phyloP scores from a whole-genome alignment of 1,140 invertebrate species.

The Adoxophyes honmai region DNA sequence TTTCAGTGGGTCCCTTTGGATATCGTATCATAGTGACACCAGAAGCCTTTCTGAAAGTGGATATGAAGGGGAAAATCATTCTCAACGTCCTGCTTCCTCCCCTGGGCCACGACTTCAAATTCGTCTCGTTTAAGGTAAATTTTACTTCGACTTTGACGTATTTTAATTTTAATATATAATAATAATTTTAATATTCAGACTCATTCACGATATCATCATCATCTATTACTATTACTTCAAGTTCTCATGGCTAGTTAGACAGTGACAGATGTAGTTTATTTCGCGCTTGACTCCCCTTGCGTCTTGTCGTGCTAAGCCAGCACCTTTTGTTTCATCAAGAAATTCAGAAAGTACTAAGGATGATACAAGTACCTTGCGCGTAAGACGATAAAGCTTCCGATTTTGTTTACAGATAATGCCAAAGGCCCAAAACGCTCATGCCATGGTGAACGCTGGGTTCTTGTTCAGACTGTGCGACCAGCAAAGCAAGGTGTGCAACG shows the following conservation, averaged over 20 bases:
- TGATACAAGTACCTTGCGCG: no score
- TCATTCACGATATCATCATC: no score
- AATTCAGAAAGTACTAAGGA: no score
- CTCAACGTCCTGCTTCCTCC: slow-evolving; percentile 38
- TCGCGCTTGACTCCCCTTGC: background rate
- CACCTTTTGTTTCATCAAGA: no score
- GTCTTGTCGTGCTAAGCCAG: background rate
- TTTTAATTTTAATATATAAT: no score
- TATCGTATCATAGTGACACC: slow-evolving; percentile 12
- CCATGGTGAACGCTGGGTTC: slow-evolving; percentile 46
- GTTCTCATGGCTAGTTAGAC: background rate
- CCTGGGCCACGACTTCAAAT: slow-evolving; percentile 9
- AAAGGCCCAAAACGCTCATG: slow-evolving; percentile 44
- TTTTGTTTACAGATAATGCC: slow-evolving; percentile 42
- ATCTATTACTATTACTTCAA: no score
- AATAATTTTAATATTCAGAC: no score
- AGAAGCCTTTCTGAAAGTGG: slow-evolving; percentile 29
- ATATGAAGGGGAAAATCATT: slow-evolving; percentile 46
- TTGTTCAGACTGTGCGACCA: slow-evolving; percentile 31
- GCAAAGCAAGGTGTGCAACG: slow-evolving; percentile 21
- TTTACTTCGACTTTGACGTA: background rate
- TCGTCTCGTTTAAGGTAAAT: slow-evolving; percentile 4
- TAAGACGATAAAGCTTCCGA: no score
- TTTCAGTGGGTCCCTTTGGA: background rate
- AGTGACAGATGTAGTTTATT: background rate